These are phyloP conservation scores for Tillus elongatus DNA, from an alignment of 2,888 invertebrate genomes.

Conservation along the genomic window DNA sequence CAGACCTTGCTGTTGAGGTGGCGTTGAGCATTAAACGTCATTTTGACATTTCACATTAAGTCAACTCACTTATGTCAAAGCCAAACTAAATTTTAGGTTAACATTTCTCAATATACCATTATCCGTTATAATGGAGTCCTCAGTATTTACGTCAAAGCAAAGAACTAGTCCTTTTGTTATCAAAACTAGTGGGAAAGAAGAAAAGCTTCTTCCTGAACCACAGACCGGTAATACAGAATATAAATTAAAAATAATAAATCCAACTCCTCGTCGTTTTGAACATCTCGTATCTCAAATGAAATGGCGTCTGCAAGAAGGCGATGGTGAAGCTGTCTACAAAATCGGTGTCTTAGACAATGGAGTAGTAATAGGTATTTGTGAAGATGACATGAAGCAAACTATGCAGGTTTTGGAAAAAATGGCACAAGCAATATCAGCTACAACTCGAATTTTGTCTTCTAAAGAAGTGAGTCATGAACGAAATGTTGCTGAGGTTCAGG, in stretches of 20 bases:
- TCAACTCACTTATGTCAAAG: too few relatives aligned
- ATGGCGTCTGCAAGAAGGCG: slow-evolving; percentile 86
- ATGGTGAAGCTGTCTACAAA: slow-evolving; percentile 90
- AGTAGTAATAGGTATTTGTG: slow-evolving; percentile 67
- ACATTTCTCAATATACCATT: too few relatives aligned
- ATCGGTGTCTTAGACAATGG: slow-evolving; percentile 84
- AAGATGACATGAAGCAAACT: slow-evolving; percentile 69
- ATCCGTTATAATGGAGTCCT: too few relatives aligned
- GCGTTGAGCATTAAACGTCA: too few relatives aligned
- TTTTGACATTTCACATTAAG: too few relatives aligned
- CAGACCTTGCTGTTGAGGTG: too few relatives aligned
- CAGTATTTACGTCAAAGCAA: too few relatives aligned
- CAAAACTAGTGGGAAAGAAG: not conserved
- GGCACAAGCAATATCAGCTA: slow-evolving; percentile 73
- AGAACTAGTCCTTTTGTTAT: too few relatives aligned
- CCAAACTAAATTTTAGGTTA: too few relatives aligned
- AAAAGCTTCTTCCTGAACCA: slow-evolving; percentile 63
- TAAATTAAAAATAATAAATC: slow-evolving; percentile 80
- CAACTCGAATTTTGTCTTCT: slow-evolving; percentile 40
- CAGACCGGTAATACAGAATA: slow-evolving; percentile 88
- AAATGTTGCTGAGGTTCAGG: not conserved
- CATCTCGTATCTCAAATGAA: slow-evolving; percentile 92
- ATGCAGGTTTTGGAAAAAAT: slow-evolving; percentile 70
- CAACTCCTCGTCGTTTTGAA: slow-evolving; percentile 76
- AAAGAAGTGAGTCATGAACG: not conserved